Conservation (phyloP, 1,140 invertebrate genomes). For the Diploscapter pachys region DNA sequence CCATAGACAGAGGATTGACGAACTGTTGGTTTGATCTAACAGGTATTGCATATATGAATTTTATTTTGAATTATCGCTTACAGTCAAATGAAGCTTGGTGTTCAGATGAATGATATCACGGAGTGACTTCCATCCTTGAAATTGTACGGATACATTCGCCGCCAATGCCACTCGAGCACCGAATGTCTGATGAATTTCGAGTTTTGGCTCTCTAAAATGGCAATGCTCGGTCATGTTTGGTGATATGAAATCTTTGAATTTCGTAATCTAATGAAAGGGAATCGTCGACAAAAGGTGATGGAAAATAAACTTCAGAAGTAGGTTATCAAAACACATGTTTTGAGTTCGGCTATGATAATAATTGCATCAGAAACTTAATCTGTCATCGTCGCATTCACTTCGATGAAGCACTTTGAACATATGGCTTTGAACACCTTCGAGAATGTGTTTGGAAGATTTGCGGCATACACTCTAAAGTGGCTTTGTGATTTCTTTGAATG, state of each 20-base stretch:
- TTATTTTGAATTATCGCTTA: slow-evolving; percentile 8
- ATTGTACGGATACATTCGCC: slow-evolving; percentile 34
- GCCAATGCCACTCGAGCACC: slow-evolving; percentile 31
- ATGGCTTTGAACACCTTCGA: slow-evolving; percentile 28
- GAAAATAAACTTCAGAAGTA: not conserved
- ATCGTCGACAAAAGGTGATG: not conserved
- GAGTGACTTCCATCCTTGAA: slow-evolving; percentile 24
- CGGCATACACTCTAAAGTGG: not conserved
- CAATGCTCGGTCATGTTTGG: not conserved
- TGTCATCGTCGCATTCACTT: slow-evolving; percentile 28
- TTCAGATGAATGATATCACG: slow-evolving; percentile 31
- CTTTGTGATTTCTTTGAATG: slow-evolving; percentile 9
- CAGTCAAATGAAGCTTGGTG: slow-evolving; percentile 36
- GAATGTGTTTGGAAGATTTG: slow-evolving; percentile 30
- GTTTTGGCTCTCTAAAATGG: slow-evolving; percentile 24
- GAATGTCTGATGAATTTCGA: slow-evolving; percentile 31
- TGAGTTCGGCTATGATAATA: not conserved
- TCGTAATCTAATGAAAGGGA: not conserved
- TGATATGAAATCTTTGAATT: not conserved
- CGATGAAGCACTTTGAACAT: slow-evolving; percentile 37
- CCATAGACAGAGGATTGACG: slow-evolving; percentile 37
- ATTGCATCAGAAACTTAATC: slow-evolving; percentile 15
- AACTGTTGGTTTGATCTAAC: slow-evolving; percentile 39
- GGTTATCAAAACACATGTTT: not conserved
- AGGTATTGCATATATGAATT: slow-evolving; percentile 23